Percentiles rank a stretch among this genome's conserved stretches.
Evolutionary conservation across 2,113 vertebrate species (phyloP).

Genomic region (Mobula hypostoma): DNA sequence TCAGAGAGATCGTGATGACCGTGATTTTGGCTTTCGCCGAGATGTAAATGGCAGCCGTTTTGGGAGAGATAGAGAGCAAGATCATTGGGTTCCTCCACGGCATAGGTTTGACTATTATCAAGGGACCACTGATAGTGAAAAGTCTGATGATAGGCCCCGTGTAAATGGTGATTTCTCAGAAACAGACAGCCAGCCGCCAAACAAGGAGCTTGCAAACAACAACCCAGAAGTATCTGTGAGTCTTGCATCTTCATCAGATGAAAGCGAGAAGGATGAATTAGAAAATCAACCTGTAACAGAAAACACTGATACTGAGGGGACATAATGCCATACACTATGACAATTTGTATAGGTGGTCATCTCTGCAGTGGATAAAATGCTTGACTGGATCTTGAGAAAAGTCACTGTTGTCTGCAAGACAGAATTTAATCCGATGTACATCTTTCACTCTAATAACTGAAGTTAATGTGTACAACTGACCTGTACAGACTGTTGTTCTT

Average conservation of each 20-base stretch:
- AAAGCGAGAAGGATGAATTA: constrained; percentile 84
- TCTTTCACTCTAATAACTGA: constrained; percentile 80
- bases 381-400: constrained; percentile 82
- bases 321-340: constrained; percentile 99
- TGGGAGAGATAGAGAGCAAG: constrained; percentile 75
- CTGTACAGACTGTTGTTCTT: constrained; percentile 80
- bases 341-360: constrained; percentile 99
- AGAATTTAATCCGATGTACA: constrained; percentile 77
- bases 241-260: constrained; percentile 66
- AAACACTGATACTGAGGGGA: constrained; percentile 99
- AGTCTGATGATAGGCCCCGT: constrained; percentile 63
- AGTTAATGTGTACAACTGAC: constrained; percentile 70
- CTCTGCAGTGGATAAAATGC: constrained; percentile 93
- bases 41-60: constrained; percentile 85
- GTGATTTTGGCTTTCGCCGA: constrained; percentile 91
- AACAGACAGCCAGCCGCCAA: constrained; percentile 64
- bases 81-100: constrained; percentile 71
- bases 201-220: constrained; percentile 57
- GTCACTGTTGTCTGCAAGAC: constrained; percentile 73
- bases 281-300: constrained; percentile 97
- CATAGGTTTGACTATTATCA: constrained; percentile 69
- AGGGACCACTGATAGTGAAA: constrained; percentile 63
- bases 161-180: constrained; percentile 73
- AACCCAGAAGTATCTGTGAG: constrained; percentile 69
- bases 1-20: constrained; percentile 85